phyloP scores from a whole-genome alignment of 2,888 invertebrate genomes.

The Crioceris asparagi region DNA sequence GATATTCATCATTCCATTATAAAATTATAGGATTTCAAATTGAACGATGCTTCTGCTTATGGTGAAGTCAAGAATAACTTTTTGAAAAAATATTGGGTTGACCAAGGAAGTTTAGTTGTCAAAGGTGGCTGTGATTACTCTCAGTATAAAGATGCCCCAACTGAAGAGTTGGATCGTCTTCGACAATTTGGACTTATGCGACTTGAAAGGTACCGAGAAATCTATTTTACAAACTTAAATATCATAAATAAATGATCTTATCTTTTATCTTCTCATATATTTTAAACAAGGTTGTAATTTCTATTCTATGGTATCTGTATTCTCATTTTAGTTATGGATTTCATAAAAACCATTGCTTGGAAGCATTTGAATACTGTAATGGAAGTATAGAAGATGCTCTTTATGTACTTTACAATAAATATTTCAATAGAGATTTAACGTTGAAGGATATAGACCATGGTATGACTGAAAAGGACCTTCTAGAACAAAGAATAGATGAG shows the following conservation, averaged over 20 bases:
- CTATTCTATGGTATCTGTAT: too few species aligned
- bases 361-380: conserved; percentile 57
- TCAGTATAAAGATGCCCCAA: conserved; percentile 42
- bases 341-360: conserved; percentile 59
- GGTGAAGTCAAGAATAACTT: conserved; percentile 59
- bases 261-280: too few species aligned
- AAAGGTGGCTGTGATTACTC: conserved; percentile 64
- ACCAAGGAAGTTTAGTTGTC: conserved; percentile 63
- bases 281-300: too few species aligned
- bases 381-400: conserved; percentile 62
- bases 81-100: conserved; percentile 64
- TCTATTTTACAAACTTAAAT: too few species aligned
- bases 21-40: conserved; percentile 38
- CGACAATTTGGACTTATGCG: conserved; percentile 61
- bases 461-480: conserved; percentile 43
- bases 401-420: conserved; percentile 59
- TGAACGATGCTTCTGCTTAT: conserved; percentile 39
- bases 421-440: conserved; percentile 42
- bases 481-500: conserved; percentile 60
- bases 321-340: conserved; percentile 56
- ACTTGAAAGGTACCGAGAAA: conserved; percentile 65
- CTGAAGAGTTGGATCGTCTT: conserved; percentile 52
- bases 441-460: conserved; percentile 31
- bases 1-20: conserved; percentile 2
- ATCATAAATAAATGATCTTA: too few species aligned